These are phyloP conservation scores for Lymantria monacha DNA, from an alignment of 2,888 invertebrate species.

Conservation along the genomic window DNA sequence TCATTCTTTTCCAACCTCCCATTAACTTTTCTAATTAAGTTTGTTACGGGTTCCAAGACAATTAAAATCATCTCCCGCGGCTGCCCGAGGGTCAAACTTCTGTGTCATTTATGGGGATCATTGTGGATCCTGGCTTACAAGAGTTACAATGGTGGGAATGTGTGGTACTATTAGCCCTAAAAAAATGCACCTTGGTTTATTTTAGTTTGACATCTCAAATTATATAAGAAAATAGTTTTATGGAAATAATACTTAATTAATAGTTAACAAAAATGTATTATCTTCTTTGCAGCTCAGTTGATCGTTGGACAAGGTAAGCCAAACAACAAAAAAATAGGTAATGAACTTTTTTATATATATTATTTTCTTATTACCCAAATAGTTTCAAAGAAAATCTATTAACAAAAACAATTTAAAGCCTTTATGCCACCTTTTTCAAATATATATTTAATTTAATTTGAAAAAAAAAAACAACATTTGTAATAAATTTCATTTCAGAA, in stretches of 20 bases:
- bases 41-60: too few species aligned
- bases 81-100: too few species aligned
- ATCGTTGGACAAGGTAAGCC: slow-evolving; percentile 95
- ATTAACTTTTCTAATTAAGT: too few species aligned
- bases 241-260: background rate
- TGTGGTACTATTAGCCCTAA: too few species aligned
- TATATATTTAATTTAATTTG: background rate
- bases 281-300: slow-evolving; percentile 88
- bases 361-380: slow-evolving; percentile 9
- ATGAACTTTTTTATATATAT: slow-evolving; percentile 37
- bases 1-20: too few species aligned
- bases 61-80: too few species aligned
- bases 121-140: too few species aligned
- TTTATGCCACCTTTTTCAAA: background rate
- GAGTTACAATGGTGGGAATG: too few species aligned
- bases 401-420: background rate
- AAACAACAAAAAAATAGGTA: slow-evolving; percentile 44
- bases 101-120: too few species aligned
- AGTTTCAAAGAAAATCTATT: background rate
- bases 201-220: too few species aligned
- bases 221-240: too few species aligned
- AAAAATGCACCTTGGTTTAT: too few species aligned
- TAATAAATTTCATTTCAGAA: slow-evolving; percentile 79
- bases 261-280: slow-evolving; percentile 28
- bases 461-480: background rate